Base-by-base conservation (phyloP, 2,888 invertebrate species). In the Byasa hedistus region DNA sequence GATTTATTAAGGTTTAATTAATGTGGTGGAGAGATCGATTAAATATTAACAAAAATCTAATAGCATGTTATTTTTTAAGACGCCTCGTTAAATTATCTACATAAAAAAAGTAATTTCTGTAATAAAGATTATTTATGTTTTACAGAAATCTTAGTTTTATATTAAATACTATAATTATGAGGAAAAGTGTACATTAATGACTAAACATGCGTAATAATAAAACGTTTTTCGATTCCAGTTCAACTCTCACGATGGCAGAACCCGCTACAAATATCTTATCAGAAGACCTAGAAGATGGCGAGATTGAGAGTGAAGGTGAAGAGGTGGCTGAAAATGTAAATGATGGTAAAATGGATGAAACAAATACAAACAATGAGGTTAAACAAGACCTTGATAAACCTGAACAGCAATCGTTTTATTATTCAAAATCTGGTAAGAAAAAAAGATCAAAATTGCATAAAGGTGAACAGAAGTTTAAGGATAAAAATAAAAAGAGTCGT, bases 281-380 rank as follows among this genome's bases (percentile, higher is more conserved):
- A 23, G 90, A 95, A 79, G 96, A 97, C 82, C 92, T 97, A 72
- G 97, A 97, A 87, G 97, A 97, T 81, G 97, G 97, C 59, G 97
- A 97, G 86, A 96, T 97, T 74, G 96, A 96, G 74, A 92, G 93
- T 68, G 67, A 93, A 71, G 92, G 91, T 44, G 93, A 93, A 75
- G 89, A 90, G 71, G 75, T 75, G 56, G 69, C 72, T 8, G 86
- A 85, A 72, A 65, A 71, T 74, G 73, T 76, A 67, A 75, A 73
- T 69, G 81, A 84, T 70, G 79, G 75, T 68, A 79, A 77, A 76
- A 83, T 71, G 76, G 83, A 82, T 61, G 73, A 75, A 56, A n/a
- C 68, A 57, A 52, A 69, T 57, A 61, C 64, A 70, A 74, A 67
- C 12, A 60, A 63, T 52, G 72, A 76, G 65, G 76, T 74, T 51